phyloP scores from a whole-genome alignment of 2,888 invertebrate species.

The Sympetrum striolatum region DNA sequence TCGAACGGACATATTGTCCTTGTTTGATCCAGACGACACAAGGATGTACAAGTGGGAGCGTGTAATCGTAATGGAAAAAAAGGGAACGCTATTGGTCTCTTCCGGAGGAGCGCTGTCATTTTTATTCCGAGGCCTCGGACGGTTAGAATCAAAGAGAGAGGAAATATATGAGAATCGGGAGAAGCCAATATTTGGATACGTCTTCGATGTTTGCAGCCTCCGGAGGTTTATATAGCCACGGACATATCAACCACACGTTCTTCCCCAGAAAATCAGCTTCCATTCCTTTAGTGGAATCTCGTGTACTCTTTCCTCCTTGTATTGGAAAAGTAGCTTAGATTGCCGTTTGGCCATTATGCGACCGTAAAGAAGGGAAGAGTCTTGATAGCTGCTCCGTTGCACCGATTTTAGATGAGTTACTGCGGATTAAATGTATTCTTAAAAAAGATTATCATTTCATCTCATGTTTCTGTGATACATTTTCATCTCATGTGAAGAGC shows the following conservation, averaged over 20 bases:
- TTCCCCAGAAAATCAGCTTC: not conserved
- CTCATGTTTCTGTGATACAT: too few species aligned
- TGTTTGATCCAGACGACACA: not conserved
- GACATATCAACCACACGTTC: not conserved
- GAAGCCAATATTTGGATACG: not conserved
- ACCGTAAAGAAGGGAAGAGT: too few species aligned
- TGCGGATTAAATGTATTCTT: too few species aligned
- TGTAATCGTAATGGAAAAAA: not conserved
- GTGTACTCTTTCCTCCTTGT: too few species aligned
- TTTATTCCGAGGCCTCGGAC: not conserved
- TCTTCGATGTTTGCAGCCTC: not conserved
- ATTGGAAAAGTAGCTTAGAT: too few species aligned
- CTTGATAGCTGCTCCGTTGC: too few species aligned
- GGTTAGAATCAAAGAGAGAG: not conserved
- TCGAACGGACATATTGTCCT: not conserved
- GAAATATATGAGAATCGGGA: not conserved
- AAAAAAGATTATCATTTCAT: too few species aligned
- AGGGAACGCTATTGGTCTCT: not conserved
- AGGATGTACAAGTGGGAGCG: not conserved
- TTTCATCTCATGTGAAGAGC: too few species aligned
- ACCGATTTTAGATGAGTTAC: too few species aligned
- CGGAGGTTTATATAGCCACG: not conserved
- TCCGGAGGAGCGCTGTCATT: not conserved
- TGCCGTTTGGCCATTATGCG: too few species aligned
- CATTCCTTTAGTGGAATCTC: too few species aligned